Conservation (phyloP, 2,113 vertebrate species). For the Montifringilla adamsi region DNA sequence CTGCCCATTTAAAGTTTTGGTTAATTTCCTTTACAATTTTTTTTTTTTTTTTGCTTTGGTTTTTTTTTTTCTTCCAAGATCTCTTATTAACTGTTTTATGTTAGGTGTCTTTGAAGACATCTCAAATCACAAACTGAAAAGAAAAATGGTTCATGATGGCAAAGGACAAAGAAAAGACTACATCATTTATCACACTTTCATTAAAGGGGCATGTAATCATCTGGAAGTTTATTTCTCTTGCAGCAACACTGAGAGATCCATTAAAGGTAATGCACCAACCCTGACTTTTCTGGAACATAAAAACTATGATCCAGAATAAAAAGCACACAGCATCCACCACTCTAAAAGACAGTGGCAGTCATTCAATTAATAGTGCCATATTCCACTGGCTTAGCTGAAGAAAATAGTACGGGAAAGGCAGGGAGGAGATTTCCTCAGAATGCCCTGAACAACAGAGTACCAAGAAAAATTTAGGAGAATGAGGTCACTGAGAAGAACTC, state of each 20-base stretch:
- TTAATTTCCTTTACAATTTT: background rate
- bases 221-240: background rate
- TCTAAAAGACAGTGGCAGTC: background rate
- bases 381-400: background rate
- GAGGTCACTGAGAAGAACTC: background rate
- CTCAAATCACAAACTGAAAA: background rate
- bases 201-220: background rate
- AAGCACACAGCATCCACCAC: background rate
- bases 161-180: background rate
- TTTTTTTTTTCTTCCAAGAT: background rate
- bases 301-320: background rate
- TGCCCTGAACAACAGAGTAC: rapidly evolving
- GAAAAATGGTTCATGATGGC: background rate
- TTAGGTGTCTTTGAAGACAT: background rate
- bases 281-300: background rate
- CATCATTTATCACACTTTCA: background rate
- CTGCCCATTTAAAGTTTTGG: background rate
- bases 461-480: background rate
- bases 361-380: background rate
- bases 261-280: background rate
- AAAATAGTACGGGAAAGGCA: background rate
- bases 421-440: background rate
- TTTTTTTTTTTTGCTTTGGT: background rate
- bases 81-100: background rate
- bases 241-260: background rate